Base-by-base conservation (phyloP, 2,797 vertebrate species). In the Acomys russatus region DNA sequence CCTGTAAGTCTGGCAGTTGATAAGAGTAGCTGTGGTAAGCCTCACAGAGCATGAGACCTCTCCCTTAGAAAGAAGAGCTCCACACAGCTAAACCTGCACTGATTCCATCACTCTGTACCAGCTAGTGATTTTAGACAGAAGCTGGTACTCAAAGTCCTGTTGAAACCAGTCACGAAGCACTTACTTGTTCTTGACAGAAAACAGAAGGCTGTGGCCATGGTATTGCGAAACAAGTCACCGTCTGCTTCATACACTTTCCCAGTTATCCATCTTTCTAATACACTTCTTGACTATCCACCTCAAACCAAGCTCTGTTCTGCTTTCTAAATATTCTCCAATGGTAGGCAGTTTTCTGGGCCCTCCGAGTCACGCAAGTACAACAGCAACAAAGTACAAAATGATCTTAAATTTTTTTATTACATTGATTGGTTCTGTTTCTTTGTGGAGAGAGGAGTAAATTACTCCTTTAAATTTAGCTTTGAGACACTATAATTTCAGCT, bases 401-500 rank as follows among this genome's bases (percentile, higher is more conserved):
- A 96, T 94, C 82, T 91, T 95, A 86, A 85, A 15, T 54, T 94
- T 80, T 96, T 97, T 96, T 94, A 96, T 97, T 97, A 56, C 88
- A 94, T 96, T 94, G 90, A 96, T 92, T 96, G 91, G 74, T 85
- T 97, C 94, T 93, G 35, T 97, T 96, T 96, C 92, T 97, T 97
- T 80, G 35, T 82, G 68, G 93, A 84, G 96, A 97, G 71, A 61
- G 68, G 71, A 91, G 88, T 91, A 95, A 97, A 98, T 96, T 94
- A 86, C 71, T 94, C 83, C 91, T 96, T 96, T 94, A 97, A 96
- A 95, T 97, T 97, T 96, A 97, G 94, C 93, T 96, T 96, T 92
- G 74, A 97, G 95, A 97, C 83, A 89, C 95, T 97, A 35, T 96
- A 96, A 97, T 97, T 97, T 97, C 93, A 92, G 74, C 59, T 91